These are phyloP conservation scores for Rhabdophis nuchalis DNA, from an alignment of 2,797 vertebrate species.

Conservation along the genomic window DNA sequence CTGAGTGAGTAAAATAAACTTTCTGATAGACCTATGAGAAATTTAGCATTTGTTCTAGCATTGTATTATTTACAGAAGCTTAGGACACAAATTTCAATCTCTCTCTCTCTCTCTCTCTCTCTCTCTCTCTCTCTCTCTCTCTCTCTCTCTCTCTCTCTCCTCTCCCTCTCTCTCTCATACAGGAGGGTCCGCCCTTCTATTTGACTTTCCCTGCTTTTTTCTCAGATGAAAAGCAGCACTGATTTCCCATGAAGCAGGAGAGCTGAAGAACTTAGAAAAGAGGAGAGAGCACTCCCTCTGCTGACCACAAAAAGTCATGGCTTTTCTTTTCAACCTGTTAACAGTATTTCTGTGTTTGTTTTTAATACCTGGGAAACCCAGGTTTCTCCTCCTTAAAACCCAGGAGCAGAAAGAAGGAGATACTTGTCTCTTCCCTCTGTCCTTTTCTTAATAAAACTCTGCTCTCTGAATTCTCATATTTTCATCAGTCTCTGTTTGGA, in stretches of 20 bases:
- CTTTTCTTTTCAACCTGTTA: not conserved
- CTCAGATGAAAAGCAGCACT: not conserved
- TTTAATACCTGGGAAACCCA: not conserved
- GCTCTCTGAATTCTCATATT: not conserved
- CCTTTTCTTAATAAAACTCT: not conserved
- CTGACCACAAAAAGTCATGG: not conserved
- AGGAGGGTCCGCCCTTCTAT: not conserved
- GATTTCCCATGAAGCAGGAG: not conserved
- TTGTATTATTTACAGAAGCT: not conserved
- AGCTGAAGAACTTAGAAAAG: not conserved
- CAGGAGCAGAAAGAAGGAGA: not conserved
- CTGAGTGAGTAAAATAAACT: accelerated
- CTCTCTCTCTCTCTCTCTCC: too few relatives aligned
- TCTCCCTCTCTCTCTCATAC: too few relatives aligned
- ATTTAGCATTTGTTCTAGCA: not conserved
- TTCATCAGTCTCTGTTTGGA: not conserved
- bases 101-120: too few relatives aligned
- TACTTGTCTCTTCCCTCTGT: not conserved
- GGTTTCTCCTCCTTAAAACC: not conserved
- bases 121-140: too few relatives aligned
- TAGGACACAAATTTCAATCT: not conserved
- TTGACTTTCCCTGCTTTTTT: not conserved
- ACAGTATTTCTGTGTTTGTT: not conserved
- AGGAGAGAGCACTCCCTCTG: not conserved
- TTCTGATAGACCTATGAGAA: not conserved